Conservation (phyloP, 1,140 invertebrate species). For the Venturia canescens region DNA sequence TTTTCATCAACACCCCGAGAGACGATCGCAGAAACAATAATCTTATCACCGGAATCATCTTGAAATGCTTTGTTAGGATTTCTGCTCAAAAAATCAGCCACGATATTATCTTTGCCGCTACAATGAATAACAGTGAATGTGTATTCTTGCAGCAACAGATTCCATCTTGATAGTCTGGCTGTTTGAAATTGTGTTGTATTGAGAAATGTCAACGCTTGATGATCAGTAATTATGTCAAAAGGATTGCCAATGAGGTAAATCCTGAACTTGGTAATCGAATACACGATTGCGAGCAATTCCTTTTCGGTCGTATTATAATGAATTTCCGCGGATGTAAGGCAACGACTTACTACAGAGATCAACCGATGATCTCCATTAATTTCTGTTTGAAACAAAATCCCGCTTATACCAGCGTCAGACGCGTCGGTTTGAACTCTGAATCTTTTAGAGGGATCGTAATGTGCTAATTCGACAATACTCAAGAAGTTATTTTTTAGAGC, state of each 20-base stretch:
- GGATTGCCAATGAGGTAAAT: constrained; percentile 52
- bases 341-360: constrained; percentile 48
- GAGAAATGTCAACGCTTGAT: constrained; percentile 74
- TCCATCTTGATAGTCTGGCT: constrained; percentile 71
- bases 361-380: not conserved
- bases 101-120: not conserved
- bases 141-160: constrained; percentile 39
- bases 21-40: not conserved
- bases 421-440: constrained; percentile 45
- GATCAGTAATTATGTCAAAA: constrained; percentile 72
- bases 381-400: constrained; percentile 53
- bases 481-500: constrained; percentile 50
- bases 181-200: constrained; percentile 67
- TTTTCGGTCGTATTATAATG: constrained; percentile 58
- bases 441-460: constrained; percentile 38
- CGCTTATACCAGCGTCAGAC: constrained; percentile 41
- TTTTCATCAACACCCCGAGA: not conserved
- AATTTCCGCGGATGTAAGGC: constrained; percentile 43
- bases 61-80: not conserved
- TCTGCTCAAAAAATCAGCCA: constrained; percentile 16
- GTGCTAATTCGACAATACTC: constrained; percentile 33
- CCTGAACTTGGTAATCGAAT: constrained; percentile 62
- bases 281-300: constrained; percentile 63
- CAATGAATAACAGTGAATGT: constrained; percentile 19
- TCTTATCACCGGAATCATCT: too few species aligned